Conservation (phyloP, 2,888 invertebrate species). For the Melieria crassipennis region DNA sequence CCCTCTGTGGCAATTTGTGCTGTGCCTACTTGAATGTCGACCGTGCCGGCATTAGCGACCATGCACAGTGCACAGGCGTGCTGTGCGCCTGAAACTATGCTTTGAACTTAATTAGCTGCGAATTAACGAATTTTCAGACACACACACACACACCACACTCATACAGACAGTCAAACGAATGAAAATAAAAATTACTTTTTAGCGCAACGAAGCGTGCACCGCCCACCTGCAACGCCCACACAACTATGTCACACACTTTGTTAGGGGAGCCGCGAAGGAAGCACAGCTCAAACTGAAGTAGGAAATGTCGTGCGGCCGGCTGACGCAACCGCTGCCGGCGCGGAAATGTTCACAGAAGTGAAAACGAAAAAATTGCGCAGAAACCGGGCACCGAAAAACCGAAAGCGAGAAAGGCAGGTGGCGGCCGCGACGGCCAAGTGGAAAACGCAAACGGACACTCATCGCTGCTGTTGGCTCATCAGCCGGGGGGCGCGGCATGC, state of each 20-base stretch:
- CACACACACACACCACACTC: neutral
- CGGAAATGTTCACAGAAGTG: constrained; percentile 19
- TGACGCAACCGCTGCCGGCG: constrained; percentile 14
- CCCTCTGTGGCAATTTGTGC: no score
- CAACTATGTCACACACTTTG: neutral
- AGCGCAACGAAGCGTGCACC: neutral
- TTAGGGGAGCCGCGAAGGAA: neutral
- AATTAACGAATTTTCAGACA: constrained; percentile 38
- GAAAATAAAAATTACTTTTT: constrained; percentile 10
- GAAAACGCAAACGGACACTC: no score
- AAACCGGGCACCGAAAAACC: no score
- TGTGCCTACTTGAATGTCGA: no score
- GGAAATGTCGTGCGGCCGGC: constrained; percentile 28
- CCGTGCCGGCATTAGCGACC: neutral
- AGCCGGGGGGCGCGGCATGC: no score
- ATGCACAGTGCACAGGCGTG: neutral
- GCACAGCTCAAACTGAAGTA: neutral
- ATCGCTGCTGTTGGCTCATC: no score
- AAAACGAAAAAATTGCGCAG: no score
- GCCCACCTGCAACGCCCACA: neutral
- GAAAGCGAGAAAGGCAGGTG: no score
- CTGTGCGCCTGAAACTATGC: constrained; percentile 37
- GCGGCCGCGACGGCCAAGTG: no score
- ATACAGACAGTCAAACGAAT: neutral
- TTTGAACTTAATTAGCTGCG: constrained; percentile 44